Percentiles rank a stretch among this genome's conserved stretches.
phyloP scores from a whole-genome alignment of 2,113 vertebrate species.

The Manacus vitellinus region DNA sequence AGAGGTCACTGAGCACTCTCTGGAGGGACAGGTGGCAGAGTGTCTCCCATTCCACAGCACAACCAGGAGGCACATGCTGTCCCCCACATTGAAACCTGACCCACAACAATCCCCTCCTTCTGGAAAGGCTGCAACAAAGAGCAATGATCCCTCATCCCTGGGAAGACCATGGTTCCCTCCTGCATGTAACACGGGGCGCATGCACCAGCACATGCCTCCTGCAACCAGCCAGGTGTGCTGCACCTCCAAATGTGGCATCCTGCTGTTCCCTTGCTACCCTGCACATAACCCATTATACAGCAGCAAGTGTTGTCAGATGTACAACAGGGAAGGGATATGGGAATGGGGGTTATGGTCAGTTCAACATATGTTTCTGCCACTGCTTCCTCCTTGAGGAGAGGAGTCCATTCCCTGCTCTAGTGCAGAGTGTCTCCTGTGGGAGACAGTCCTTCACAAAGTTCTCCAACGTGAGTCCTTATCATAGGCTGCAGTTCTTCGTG shows the following conservation, averaged over 20 bases:
- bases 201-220: neutral
- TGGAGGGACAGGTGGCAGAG: neutral
- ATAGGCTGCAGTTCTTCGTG: neutral
- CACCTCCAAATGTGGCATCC: neutral
- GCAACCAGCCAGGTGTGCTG: neutral
- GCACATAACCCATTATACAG: neutral
- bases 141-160: neutral
- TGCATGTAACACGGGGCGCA: neutral
- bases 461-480: neutral
- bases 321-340: neutral
- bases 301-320: neutral
- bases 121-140: neutral
- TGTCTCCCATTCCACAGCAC: rapidly evolving
- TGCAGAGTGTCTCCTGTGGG: neutral
- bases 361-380: neutral
- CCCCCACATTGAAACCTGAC: rapidly evolving
- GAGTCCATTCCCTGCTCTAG: neutral
- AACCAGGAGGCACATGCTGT: neutral
- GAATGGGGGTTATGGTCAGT: rapidly evolving
- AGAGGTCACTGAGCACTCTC: neutral
- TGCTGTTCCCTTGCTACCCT: neutral
- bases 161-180: neutral
- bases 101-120: neutral
- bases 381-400: neutral
- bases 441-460: neutral